phyloP scores from a whole-genome alignment of 2,888 invertebrate species.

The Orthosia gothica region DNA sequence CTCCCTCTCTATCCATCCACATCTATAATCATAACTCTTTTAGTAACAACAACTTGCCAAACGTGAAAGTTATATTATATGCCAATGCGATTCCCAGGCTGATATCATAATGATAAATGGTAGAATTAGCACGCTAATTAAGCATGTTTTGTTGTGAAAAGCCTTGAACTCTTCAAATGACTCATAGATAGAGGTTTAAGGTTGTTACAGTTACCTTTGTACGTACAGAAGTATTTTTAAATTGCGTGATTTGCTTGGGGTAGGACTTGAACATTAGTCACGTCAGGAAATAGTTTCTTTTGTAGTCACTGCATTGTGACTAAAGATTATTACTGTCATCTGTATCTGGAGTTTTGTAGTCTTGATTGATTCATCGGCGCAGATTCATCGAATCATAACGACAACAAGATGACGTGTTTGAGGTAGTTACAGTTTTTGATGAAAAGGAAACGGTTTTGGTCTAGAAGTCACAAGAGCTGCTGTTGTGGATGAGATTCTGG shows the following conservation, averaged over 20 bases:
- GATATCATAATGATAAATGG: slow-evolving; percentile 11
- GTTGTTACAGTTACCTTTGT: slow-evolving; percentile 29
- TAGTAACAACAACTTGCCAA: too few species aligned
- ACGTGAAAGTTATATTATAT: not conserved
- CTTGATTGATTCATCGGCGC: slow-evolving; percentile 57
- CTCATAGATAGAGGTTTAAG: slow-evolving; percentile 31
- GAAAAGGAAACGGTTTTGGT: too few species aligned
- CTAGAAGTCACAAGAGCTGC: too few species aligned
- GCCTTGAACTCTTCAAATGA: slow-evolving; percentile 46
- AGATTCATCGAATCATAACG: slow-evolving; percentile 23
- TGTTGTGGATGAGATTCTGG: too few species aligned
- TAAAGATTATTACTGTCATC: slow-evolving; percentile 46
- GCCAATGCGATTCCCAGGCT: not conserved
- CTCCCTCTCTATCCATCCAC: too few species aligned
- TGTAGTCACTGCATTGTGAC: slow-evolving; percentile 49
- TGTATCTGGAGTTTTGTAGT: slow-evolving; percentile 16
- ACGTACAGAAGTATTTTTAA: slow-evolving; percentile 20
- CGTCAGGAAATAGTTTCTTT: slow-evolving; percentile 49
- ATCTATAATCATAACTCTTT: too few species aligned
- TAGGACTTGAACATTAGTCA: slow-evolving; percentile 51
- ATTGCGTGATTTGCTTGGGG: slow-evolving; percentile 48
- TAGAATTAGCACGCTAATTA: slow-evolving; percentile 2
- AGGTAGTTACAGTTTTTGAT: not conserved
- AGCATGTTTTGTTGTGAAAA: slow-evolving; percentile 8
- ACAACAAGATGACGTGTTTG: slow-evolving; percentile 1